Evolutionary conservation across 2,113 vertebrate species (phyloP).

Genomic region (Lepus americanus): DNA sequence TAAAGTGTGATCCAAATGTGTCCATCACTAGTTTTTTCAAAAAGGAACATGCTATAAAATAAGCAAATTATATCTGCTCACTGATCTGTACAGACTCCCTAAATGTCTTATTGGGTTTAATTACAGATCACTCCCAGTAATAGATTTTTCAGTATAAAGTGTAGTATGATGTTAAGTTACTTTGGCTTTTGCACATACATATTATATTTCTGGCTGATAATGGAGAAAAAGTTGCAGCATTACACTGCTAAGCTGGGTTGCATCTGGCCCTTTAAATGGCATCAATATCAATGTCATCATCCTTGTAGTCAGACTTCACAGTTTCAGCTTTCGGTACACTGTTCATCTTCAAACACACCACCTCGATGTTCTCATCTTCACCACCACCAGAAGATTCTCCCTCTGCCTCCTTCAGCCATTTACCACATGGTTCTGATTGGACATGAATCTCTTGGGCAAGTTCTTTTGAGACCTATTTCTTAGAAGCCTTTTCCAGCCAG

Average conservation of each 20-base stretch:
- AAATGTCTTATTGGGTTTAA: constrained; percentile 64
- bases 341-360: constrained; percentile 96
- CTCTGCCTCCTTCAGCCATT: constrained; percentile 98
- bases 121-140: constrained; percentile 88
- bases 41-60: constrained; percentile 88
- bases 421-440: constrained; percentile 97
- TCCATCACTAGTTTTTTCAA: constrained; percentile 89
- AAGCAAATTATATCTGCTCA: constrained; percentile 89
- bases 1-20: constrained; percentile 89
- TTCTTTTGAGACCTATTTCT: constrained; percentile 96
- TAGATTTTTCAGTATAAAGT: constrained; percentile 87
- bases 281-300: constrained; percentile 99
- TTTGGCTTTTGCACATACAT: constrained; percentile 88
- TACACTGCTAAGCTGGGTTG: constrained; percentile 84
- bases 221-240: constrained; percentile 64
- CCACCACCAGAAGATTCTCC: constrained; percentile 97
- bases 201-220: constrained; percentile 86
- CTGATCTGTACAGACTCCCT: constrained; percentile 85
- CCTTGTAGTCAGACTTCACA: constrained; percentile 94
- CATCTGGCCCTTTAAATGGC: constrained; percentile 92
- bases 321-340: constrained; percentile 97
- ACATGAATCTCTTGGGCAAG: constrained; percentile 99
- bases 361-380: constrained; percentile 96
- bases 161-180: constrained; percentile 89
- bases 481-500: constrained; percentile 94